Conservation (phyloP, 2,797 vertebrate genomes). For the Nothura maculosa region DNA sequence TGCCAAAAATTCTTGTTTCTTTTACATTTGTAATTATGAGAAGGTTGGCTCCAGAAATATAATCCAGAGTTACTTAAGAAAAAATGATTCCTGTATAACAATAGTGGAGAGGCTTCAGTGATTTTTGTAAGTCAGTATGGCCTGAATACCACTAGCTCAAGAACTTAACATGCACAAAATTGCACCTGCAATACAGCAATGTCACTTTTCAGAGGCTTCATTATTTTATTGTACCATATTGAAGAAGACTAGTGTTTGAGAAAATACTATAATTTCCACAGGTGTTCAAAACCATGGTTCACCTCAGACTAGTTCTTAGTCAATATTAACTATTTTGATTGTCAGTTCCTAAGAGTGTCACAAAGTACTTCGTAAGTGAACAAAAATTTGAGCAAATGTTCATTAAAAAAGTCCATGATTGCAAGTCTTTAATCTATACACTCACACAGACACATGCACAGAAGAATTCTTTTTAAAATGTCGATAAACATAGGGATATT, state of each 20-base stretch:
- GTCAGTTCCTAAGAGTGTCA: neutral
- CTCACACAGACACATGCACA: neutral
- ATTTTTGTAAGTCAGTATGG: neutral
- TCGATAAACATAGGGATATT: rapidly evolving
- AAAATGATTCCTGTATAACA: neutral
- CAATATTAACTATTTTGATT: neutral
- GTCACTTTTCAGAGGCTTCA: neutral
- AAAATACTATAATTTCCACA: neutral
- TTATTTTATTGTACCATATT: neutral
- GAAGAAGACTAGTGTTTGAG: too few relatives aligned
- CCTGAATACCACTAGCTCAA: neutral
- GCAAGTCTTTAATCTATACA: neutral
- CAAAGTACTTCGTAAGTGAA: neutral
- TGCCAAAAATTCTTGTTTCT: neutral
- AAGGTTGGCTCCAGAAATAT: neutral
- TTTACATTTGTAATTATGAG: neutral
- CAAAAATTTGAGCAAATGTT: neutral
- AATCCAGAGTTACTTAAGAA: neutral
- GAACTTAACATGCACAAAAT: neutral
- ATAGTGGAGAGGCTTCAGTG: neutral
- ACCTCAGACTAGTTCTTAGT: neutral
- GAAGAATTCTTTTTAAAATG: rapidly evolving
- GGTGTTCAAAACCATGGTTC: neutral
- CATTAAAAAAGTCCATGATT: neutral
- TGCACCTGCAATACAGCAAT: neutral